Percentiles rank a stretch among this genome's conserved stretches.
These are phyloP conservation scores for Periophthalmodon schlosseri DNA, from an alignment of 2,113 vertebrate genomes.

Conservation along the genomic window DNA sequence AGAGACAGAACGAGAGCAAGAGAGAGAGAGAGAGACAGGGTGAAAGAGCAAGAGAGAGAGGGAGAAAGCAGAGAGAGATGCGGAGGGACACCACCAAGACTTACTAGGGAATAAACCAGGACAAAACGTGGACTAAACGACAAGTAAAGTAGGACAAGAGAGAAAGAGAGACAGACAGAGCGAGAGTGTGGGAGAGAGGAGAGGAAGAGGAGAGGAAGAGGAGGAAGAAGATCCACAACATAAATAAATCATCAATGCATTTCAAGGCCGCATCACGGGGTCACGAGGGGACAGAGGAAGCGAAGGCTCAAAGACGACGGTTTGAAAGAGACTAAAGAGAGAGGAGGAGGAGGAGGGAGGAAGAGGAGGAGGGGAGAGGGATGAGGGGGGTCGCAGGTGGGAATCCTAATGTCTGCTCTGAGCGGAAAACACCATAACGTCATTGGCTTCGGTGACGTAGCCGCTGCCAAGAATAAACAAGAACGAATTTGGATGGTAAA, in stretches of 20 bases:
- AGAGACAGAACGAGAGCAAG: too few species aligned
- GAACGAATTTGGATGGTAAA: not conserved
- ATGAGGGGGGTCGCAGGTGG: slow-evolving; percentile 35
- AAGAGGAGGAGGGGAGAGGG: slow-evolving; percentile 27
- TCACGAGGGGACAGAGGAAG: slow-evolving; percentile 14
- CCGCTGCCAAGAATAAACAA: slow-evolving; percentile 30
- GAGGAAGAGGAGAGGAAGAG: not conserved
- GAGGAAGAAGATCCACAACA: slow-evolving; percentile 44
- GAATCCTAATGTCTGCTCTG: slow-evolving; percentile 42
- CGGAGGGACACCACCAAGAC: too few species aligned
- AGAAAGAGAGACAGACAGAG: not conserved
- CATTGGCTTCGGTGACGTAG: slow-evolving; percentile 25
- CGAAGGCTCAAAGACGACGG: not conserved
- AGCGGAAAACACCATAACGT: slow-evolving; percentile 18
- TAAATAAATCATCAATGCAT: slow-evolving; percentile 64
- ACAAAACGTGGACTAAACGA: too few species aligned
- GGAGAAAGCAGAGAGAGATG: too few species aligned
- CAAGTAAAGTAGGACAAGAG: too few species aligned
- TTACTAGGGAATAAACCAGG: too few species aligned
- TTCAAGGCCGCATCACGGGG: slow-evolving; percentile 31
- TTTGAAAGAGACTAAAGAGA: not conserved
- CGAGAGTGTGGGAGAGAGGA: not conserved
- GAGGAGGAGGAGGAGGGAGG: not conserved
- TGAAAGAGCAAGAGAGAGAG: too few species aligned
- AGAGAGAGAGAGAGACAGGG: too few species aligned